Base-by-base conservation (phyloP, 2,113 vertebrate species). In the Macquaria ambigua region DNA sequence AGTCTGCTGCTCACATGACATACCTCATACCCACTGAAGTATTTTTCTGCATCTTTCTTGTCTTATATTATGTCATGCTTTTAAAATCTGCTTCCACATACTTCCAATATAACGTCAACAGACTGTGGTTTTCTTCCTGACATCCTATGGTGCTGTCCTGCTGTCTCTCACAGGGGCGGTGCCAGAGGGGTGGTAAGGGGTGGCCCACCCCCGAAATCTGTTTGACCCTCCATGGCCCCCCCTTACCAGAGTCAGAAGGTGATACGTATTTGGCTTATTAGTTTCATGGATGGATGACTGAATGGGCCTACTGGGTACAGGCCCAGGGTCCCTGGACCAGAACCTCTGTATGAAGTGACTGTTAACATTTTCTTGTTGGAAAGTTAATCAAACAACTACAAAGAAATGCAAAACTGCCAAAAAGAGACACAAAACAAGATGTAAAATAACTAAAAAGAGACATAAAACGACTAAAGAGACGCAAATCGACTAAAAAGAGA, bases 1-100 rank as follows among this genome's bases (percentile, higher is more conserved):
- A 92, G 78, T 83, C 88, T 62, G 3, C 72, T 66, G 61, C 86
- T 90, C 81, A 75, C 82, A 91, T 92, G 79, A 88, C 87, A 82
- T 78, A 67, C 58, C 83, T 88, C 83, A 64, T 69, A 62, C 46
- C 59, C 66, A 23, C 43, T 50, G 8, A 81, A 83, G 77, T 79
- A 23, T 79, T 84, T 87, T 69, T 82, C 66, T 69, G 37, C 7
- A 6, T 80, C 25, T 74, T n/a, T 46, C 63, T 81, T 75, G 50
- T 79, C 39, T 84, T 52, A n/a, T 63, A 79, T 39, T 71, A 53
- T 84, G 63, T 80, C 62, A 74, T 48, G 63, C 68, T 81, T 74
- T 70, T 34, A 46, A 63, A 84, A 82, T 83, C 64, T 74, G 46
- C 59, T 34, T 82, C 53, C 25, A 74, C 41, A 41, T 59, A 50